Evolutionary conservation across 2,888 invertebrate species (phyloP).

Genomic region (Rhorus exstirpatorius): DNA sequence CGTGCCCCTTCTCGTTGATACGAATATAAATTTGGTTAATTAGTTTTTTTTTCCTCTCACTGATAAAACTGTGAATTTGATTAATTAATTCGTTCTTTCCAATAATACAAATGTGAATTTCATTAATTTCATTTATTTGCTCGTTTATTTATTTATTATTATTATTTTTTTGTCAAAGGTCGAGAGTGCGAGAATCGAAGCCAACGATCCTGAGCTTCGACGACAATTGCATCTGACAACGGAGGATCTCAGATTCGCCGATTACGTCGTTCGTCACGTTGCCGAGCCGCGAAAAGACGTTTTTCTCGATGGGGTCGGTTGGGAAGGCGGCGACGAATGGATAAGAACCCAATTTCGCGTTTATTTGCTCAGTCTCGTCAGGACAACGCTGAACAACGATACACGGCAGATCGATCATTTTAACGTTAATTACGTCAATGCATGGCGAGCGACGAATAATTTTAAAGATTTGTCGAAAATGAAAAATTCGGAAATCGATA

Average conservation of each 20-base stretch:
- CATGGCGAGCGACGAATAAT: conserved; percentile 96
- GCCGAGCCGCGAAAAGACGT: conserved; percentile 89
- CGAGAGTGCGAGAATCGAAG: conserved; percentile 94
- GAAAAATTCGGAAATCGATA: conserved; percentile 84
- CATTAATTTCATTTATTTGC: too few species aligned
- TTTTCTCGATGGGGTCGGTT: conserved; percentile 91
- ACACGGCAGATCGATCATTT: conserved; percentile 95
- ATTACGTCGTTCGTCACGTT: conserved; percentile 94
- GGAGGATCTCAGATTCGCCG: conserved; percentile 98
- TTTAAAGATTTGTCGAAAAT: conserved; percentile 93
- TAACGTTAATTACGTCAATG: conserved; percentile 93
- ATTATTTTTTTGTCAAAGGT: conserved; percentile 84
- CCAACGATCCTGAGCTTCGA: conserved; percentile 92
- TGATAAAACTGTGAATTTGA: too few species aligned
- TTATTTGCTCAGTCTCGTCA: conserved; percentile 93
- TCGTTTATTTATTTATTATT: too few species aligned
- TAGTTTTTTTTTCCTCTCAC: too few species aligned
- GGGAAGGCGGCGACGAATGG: conserved; percentile 99
- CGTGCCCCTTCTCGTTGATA: too few species aligned
- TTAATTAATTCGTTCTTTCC: too few species aligned
- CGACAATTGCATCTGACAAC: conserved; percentile 95
- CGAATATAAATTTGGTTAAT: too few species aligned
- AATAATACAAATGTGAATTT: too few species aligned
- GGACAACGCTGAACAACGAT: conserved; percentile 92
- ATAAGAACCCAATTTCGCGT: conserved; percentile 97